Evolutionary conservation across 2,797 vertebrate genomes (phyloP).

Genomic region (Anguilla marmorata): DNA sequence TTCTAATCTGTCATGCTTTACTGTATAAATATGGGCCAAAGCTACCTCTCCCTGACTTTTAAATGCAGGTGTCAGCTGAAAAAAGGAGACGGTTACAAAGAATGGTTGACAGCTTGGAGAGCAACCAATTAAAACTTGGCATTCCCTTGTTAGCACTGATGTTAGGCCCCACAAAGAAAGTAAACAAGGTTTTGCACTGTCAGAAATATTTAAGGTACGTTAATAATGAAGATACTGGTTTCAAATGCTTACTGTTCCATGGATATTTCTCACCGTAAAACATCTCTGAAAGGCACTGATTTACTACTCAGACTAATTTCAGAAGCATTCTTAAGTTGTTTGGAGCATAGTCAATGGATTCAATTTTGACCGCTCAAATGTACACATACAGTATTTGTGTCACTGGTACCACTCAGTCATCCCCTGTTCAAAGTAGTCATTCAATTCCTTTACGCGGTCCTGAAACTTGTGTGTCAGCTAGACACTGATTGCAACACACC

Average conservation of each 20-base stretch:
- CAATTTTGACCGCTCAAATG: background rate
- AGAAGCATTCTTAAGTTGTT: background rate
- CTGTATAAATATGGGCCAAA: background rate
- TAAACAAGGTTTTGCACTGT: background rate
- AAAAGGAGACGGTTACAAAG: background rate
- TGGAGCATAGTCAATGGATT: background rate
- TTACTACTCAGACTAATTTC: background rate
- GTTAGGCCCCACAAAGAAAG: background rate
- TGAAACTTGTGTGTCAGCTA: background rate
- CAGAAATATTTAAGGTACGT: background rate
- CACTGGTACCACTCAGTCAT: background rate
- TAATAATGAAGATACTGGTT: background rate
- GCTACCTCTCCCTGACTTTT: background rate
- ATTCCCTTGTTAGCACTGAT: background rate
- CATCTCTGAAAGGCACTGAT: background rate
- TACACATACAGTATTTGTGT: background rate
- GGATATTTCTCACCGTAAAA: background rate
- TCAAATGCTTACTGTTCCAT: background rate
- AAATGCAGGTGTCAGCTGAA: background rate
- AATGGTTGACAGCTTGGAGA: background rate
- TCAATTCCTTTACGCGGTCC: background rate
- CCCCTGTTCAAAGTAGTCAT: background rate
- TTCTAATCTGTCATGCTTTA: background rate
- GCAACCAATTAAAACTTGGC: background rate
- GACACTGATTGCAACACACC: conserved; percentile 56